Evolutionary conservation across 2,113 vertebrate species (phyloP).

Genomic region (Hystrix cristata): DNA sequence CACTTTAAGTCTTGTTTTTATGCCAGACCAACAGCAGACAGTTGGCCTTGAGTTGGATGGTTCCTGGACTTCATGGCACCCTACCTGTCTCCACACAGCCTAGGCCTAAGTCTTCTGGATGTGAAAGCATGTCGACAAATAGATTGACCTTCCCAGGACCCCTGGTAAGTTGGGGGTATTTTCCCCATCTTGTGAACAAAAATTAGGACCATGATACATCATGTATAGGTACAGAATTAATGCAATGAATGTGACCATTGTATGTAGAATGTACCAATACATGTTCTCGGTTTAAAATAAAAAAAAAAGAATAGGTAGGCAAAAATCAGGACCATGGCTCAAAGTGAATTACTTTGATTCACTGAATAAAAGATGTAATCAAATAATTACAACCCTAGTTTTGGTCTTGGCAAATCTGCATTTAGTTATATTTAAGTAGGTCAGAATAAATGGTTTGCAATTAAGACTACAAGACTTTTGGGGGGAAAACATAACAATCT

Average conservation of each 20-base stretch:
- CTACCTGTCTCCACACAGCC: not conserved
- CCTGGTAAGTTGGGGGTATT: conserved; percentile 29
- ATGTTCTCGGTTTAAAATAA: too few species aligned
- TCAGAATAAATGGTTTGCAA: conserved; percentile 41
- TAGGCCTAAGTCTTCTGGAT: conserved; percentile 13
- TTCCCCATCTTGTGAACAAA: conserved; percentile 51
- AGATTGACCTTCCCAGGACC: conserved; percentile 6
- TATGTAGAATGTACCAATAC: too few species aligned
- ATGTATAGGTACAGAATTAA: too few species aligned
- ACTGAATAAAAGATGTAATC: conserved; percentile 33
- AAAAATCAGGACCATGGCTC: conserved; percentile 26
- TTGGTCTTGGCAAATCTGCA: conserved; percentile 26
- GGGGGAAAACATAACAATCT: not conserved
- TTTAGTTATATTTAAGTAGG: not conserved
- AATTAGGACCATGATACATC: not conserved
- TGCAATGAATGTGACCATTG: too few species aligned
- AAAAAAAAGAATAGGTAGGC: too few species aligned
- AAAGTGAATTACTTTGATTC: conserved; percentile 16
- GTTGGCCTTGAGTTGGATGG: not conserved
- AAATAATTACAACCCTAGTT: conserved; percentile 37
- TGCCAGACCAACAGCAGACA: not conserved
- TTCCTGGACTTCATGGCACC: not conserved
- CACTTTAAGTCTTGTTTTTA: conserved; percentile 18
- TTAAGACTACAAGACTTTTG: conserved; percentile 4
- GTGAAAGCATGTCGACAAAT: not conserved